Conservation (phyloP, 2,797 vertebrate genomes). For the Pterois miles region DNA sequence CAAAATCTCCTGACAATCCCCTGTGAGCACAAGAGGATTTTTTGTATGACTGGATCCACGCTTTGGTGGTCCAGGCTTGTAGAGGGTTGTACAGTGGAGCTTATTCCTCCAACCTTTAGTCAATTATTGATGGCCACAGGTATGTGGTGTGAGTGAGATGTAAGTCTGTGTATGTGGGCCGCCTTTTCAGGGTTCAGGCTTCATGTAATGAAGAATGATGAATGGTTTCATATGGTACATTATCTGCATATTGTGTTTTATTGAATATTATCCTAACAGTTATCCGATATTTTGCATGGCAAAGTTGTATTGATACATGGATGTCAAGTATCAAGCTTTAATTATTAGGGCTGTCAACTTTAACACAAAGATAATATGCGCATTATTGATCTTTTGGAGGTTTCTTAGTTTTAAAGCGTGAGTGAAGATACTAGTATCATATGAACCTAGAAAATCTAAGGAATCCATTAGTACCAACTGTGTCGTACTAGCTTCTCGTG, state of each 20-base stretch:
- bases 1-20: conserved; percentile 33
- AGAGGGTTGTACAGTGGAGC: conserved; percentile 20
- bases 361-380: too few species aligned
- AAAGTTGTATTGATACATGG: too few species aligned
- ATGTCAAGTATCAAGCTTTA: too few species aligned
- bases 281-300: too few species aligned
- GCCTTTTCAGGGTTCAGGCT: not conserved
- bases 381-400: too few species aligned
- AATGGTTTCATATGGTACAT: not conserved
- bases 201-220: not conserved
- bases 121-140: conserved; percentile 46
- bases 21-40: conserved; percentile 50
- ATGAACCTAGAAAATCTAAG: too few species aligned
- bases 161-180: not conserved
- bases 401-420: too few species aligned
- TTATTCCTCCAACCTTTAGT: conserved; percentile 39
- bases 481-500: too few species aligned
- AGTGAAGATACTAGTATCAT: too few species aligned
- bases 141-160: conserved; percentile 18
- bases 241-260: not conserved
- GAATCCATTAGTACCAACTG: too few species aligned
- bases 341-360: too few species aligned
- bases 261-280: too few species aligned
- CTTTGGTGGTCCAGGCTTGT: conserved; percentile 41
- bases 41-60: conserved; percentile 50